These are phyloP conservation scores for Ptilodon capucinus DNA, from an alignment of 2,888 invertebrate genomes.

Conservation along the genomic window DNA sequence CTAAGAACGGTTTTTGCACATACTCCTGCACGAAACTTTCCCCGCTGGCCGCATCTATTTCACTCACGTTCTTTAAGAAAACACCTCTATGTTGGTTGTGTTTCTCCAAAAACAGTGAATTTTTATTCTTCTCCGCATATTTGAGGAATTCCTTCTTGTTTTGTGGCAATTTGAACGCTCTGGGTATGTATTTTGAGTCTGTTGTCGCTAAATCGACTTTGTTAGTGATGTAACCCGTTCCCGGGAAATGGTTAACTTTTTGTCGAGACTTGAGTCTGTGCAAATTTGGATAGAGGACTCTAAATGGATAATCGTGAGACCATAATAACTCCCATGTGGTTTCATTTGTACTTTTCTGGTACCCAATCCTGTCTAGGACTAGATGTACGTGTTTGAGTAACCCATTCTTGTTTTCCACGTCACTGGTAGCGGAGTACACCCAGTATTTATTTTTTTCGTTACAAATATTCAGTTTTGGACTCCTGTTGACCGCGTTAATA, in stretches of 20 bases:
- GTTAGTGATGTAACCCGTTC: conserved; percentile 95
- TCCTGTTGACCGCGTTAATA: conserved; percentile 50
- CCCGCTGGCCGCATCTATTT: conserved; percentile 86
- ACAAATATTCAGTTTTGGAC: conserved; percentile 19
- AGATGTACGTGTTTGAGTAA: conserved; percentile 91
- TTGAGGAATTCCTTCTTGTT: conserved; percentile 86
- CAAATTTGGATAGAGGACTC: conserved; percentile 74
- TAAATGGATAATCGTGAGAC: conserved; percentile 97
- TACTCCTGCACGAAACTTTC: conserved; percentile 96
- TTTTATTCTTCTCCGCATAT: conserved; percentile 85
- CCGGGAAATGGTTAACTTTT: conserved; percentile 96
- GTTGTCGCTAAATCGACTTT: conserved; percentile 94
- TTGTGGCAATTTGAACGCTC: conserved; percentile 93
- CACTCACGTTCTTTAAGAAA: conserved; percentile 85
- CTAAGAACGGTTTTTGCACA: conserved; percentile 92
- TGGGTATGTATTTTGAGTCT: conserved; percentile 90
- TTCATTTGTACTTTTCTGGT: conserved; percentile 78
- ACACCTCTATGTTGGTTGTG: conserved; percentile 96
- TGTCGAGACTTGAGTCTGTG: conserved; percentile 87
- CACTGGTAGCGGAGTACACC: conserved; percentile 79
- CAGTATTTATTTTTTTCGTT: conserved; percentile 69
- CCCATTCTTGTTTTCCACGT: conserved; percentile 83
- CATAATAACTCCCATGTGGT: conserved; percentile 94
- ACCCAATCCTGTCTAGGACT: conserved; percentile 90
- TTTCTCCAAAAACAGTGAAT: conserved; percentile 93